Conservation (phyloP, 2,888 invertebrate species). For the Aleiodes alternator region DNA sequence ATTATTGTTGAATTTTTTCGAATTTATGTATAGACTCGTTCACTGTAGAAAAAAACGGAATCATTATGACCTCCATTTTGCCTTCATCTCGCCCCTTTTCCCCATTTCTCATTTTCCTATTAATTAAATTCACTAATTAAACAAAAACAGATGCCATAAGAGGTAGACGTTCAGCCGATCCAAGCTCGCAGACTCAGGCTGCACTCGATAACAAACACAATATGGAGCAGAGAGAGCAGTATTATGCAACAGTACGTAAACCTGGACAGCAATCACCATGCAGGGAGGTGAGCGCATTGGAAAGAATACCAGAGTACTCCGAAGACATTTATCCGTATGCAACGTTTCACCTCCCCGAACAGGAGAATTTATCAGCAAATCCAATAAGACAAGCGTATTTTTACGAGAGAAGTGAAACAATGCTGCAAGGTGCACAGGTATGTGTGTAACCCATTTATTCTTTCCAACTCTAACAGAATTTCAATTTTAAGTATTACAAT, state of each 20-base stretch:
- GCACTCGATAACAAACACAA: slow-evolving; percentile 75
- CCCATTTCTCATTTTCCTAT: too few relatives aligned
- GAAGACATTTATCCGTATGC: slow-evolving; percentile 96
- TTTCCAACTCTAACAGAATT: neutral
- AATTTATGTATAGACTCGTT: too few relatives aligned
- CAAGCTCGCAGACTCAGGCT: slow-evolving; percentile 67
- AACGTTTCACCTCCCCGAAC: slow-evolving; percentile 85
- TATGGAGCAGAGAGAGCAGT: slow-evolving; percentile 74
- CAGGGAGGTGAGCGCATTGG: slow-evolving; percentile 76
- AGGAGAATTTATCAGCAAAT: slow-evolving; percentile 77
- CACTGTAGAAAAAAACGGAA: too few relatives aligned
- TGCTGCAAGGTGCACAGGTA: slow-evolving; percentile 72
- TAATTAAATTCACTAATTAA: slow-evolving; percentile 2
- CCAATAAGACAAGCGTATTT: slow-evolving; percentile 74
- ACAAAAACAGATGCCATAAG: slow-evolving; percentile 63
- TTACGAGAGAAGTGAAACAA: slow-evolving; percentile 73
- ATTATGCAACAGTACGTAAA: slow-evolving; percentile 73
- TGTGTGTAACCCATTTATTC: neutral
- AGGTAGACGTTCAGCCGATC: slow-evolving; percentile 66
- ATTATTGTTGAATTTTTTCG: too few relatives aligned
- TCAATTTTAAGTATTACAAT: too few relatives aligned
- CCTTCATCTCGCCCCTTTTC: too few relatives aligned
- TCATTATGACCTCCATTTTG: too few relatives aligned
- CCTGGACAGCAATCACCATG: slow-evolving; percentile 74
- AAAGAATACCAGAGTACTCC: slow-evolving; percentile 84